Percentiles rank a stretch among this genome's conserved stretches.
phyloP scores from a whole-genome alignment of 2,888 invertebrate genomes.

The Lithodes maja region DNA sequence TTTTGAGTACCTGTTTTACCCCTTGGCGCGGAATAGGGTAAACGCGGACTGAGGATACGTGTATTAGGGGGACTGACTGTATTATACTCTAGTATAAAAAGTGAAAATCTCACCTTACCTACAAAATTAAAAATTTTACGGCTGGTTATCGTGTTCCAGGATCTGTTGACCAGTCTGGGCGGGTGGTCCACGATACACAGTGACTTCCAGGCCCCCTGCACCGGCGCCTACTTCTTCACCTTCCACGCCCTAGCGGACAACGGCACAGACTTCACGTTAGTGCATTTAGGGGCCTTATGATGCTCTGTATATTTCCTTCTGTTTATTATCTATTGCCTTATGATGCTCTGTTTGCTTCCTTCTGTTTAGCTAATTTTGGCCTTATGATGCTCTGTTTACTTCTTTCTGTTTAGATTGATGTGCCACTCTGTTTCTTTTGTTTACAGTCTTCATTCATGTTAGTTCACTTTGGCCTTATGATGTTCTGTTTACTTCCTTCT shows the following conservation, averaged over 20 bases:
- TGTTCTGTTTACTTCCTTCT: too few relatives aligned
- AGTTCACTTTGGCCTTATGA: too few relatives aligned
- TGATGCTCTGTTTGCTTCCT: too few relatives aligned
- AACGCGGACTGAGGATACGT: background rate
- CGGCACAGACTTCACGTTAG: constrained; percentile 64
- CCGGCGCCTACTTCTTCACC: constrained; percentile 67
- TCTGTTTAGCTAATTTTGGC: too few relatives aligned
- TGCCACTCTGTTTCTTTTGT: too few relatives aligned
- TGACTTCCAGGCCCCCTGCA: constrained; percentile 64
- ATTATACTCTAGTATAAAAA: background rate
- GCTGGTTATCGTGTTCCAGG: constrained; percentile 42
- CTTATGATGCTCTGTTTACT: too few relatives aligned
- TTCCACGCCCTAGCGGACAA: constrained; percentile 64
- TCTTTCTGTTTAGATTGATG: too few relatives aligned
- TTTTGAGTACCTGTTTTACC: too few relatives aligned
- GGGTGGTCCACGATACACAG: constrained; percentile 53
- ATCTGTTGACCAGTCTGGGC: constrained; percentile 59
- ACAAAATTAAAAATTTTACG: background rate
- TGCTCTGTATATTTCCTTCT: too few relatives aligned
- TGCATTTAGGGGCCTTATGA: background rate
- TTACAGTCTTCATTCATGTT: too few relatives aligned
- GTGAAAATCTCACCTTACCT: background rate
- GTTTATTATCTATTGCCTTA: too few relatives aligned
- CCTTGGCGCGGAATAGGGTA: too few relatives aligned
- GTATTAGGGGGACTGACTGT: background rate